Percentiles rank a stretch among this genome's conserved stretches.
Conservation (phyloP, 2,797 vertebrate genomes). For the Varecia variegata region DNA sequence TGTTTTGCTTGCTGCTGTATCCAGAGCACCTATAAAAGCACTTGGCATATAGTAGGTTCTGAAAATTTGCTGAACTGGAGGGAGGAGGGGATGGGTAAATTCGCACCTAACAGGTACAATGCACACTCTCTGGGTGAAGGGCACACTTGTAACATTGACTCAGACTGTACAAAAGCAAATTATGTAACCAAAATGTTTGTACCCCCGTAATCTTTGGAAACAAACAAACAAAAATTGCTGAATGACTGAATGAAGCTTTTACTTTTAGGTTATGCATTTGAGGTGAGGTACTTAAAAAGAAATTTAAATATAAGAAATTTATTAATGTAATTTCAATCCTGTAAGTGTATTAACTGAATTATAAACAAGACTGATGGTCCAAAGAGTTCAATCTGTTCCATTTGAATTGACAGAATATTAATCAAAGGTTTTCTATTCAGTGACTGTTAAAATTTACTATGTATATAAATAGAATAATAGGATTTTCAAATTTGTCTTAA, state of each 20-base stretch:
- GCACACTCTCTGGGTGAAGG: too few species aligned
- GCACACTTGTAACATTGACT: too few species aligned
- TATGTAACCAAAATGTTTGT: too few species aligned
- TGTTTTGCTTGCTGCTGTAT: background rate
- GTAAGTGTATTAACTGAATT: background rate
- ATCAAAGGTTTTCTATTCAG: background rate
- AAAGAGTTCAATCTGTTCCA: background rate
- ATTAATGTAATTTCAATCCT: background rate
- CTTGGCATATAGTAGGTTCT: background rate
- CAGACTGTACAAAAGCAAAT: too few species aligned
- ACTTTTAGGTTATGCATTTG: background rate
- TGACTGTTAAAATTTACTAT: background rate
- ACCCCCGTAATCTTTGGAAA: too few species aligned
- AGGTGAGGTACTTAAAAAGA: background rate
- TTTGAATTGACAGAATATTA: background rate
- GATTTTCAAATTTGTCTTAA: background rate
- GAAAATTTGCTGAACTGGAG: background rate
- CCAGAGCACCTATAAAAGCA: background rate
- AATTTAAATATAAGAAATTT: background rate
- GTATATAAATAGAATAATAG: background rate
- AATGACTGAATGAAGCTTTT: background rate
- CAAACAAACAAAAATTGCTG: background rate
- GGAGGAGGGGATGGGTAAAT: too few species aligned
- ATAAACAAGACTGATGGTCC: background rate
- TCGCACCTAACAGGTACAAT: too few species aligned